Evolutionary conservation across 1,140 invertebrate species (phyloP).

Genomic region (Amyelois transitella): DNA sequence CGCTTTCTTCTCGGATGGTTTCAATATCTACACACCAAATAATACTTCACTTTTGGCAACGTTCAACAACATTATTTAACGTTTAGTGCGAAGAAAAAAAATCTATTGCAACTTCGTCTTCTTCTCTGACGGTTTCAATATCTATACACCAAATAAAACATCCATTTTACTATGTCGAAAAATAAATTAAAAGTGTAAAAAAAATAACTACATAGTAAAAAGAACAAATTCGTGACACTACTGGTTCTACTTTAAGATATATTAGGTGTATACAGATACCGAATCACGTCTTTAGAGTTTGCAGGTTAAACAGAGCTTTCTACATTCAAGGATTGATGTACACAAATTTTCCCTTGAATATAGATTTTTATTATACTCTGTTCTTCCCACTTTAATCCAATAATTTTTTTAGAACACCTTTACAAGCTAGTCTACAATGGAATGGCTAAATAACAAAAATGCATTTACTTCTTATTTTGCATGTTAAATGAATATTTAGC

Average conservation of each 20-base stretch:
- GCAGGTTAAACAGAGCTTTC: background rate
- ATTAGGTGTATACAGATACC: background rate
- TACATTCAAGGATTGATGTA: too few species aligned
- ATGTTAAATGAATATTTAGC: too few species aligned
- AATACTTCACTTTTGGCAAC: background rate
- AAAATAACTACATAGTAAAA: slow-evolving; percentile 9
- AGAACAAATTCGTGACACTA: background rate
- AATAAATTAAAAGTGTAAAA: slow-evolving; percentile 5
- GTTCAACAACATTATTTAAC: slow-evolving; percentile 1
- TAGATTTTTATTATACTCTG: background rate
- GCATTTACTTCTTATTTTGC: too few species aligned
- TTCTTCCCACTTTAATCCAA: background rate
- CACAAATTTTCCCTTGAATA: too few species aligned
- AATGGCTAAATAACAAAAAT: background rate
- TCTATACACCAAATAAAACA: slow-evolving; percentile 76
- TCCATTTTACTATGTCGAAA: background rate
- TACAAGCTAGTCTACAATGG: background rate
- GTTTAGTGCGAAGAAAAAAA: background rate
- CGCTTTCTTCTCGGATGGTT: slow-evolving; percentile 99
- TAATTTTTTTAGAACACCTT: background rate
- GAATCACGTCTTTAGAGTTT: background rate
- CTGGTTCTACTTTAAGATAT: background rate
- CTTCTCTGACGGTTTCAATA: slow-evolving; percentile 98
- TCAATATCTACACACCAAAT: slow-evolving; percentile 86
- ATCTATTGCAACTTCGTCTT: slow-evolving; percentile 98